Evolutionary conservation across 2,888 invertebrate genomes (phyloP).

Genomic region (Synergus itoensis): DNA sequence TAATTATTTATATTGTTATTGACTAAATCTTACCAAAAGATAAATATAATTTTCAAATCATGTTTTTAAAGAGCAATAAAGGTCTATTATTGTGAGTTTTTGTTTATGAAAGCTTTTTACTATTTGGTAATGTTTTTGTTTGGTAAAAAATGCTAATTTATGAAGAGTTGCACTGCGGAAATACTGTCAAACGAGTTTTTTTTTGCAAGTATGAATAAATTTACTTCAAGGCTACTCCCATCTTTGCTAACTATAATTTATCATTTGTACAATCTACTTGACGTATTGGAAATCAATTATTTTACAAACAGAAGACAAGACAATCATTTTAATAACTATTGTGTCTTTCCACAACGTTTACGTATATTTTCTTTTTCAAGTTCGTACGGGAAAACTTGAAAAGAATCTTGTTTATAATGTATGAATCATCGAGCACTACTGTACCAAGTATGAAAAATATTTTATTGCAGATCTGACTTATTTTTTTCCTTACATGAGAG

Average conservation of each 20-base stretch:
- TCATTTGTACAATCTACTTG: conserved; percentile 3
- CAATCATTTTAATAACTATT: not conserved
- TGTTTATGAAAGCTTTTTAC: not conserved
- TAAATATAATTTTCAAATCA: not conserved
- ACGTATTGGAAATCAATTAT: conserved; percentile 39
- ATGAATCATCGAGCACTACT: not conserved
- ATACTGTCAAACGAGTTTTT: not conserved
- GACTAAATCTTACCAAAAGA: not conserved
- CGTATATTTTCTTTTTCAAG: not conserved
- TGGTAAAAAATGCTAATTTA: not conserved
- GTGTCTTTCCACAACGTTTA: not conserved
- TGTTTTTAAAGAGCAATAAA: not conserved
- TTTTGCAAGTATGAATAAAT: conserved; percentile 6
- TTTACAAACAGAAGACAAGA: not conserved
- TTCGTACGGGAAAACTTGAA: not conserved
- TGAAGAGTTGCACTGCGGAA: not conserved
- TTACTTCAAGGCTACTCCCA: conserved; percentile 8
- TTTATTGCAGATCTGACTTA: not conserved
- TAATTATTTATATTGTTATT: not conserved
- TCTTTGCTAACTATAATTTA: conserved; percentile 17
- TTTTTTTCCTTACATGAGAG: not conserved
- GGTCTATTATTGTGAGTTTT: not conserved
- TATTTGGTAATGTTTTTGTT: not conserved
- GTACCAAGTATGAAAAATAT: not conserved
- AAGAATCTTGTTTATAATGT: not conserved